Evolutionary conservation across 2,113 vertebrate species (phyloP).

Genomic region (Parus major): DNA sequence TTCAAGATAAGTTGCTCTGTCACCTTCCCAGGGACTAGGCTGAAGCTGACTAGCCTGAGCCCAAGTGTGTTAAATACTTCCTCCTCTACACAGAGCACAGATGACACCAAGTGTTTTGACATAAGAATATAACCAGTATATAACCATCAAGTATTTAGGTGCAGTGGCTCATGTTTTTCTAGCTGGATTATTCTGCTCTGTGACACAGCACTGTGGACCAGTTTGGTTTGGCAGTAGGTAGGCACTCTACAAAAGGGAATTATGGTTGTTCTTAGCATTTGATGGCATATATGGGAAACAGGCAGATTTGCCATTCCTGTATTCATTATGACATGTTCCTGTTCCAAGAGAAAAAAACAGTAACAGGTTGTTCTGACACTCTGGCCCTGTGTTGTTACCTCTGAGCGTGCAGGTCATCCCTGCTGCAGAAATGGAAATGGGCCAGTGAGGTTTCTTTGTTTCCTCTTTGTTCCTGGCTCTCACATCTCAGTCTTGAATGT

Average conservation of each 20-base stretch:
- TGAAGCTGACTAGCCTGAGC: neutral
- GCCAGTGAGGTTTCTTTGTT: neutral
- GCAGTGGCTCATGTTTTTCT: neutral
- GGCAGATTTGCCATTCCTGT: neutral
- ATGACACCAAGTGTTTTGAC: neutral
- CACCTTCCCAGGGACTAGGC: neutral
- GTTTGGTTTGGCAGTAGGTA: neutral
- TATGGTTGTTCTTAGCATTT: neutral
- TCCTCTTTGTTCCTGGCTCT: neutral
- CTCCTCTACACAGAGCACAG: neutral
- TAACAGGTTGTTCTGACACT: neutral
- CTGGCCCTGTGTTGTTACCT: neutral
- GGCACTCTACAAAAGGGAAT: neutral
- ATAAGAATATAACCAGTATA: too few relatives aligned
- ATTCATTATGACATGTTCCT: neutral
- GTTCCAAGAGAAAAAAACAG: neutral
- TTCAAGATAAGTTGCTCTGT: neutral
- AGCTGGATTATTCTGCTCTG: neutral
- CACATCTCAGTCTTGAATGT: neutral
- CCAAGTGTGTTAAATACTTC: neutral
- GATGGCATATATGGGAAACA: neutral
- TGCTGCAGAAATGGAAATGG: neutral
- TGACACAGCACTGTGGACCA: neutral
- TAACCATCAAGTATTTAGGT: neutral
- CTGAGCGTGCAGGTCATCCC: rapidly evolving